These are phyloP conservation scores for Gerris lacustris DNA, from an alignment of 2,888 invertebrate genomes.

Conservation along the genomic window DNA sequence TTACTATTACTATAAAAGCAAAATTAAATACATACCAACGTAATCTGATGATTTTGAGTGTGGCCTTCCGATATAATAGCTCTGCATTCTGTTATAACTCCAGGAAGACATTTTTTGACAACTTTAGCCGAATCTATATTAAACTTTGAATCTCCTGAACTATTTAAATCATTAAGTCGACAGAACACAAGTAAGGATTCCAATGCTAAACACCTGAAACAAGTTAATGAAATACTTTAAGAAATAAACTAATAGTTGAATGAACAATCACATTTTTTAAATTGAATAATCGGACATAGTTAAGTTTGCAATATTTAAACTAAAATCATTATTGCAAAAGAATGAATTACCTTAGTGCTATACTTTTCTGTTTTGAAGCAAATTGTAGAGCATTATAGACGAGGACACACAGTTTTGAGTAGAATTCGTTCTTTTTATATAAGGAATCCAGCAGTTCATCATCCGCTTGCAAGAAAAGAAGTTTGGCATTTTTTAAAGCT, in stretches of 20 bases:
- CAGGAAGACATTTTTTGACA: slow-evolving; percentile 51
- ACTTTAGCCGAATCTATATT: slow-evolving; percentile 45
- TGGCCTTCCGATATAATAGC: slow-evolving; percentile 46
- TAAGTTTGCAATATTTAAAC: too few species aligned
- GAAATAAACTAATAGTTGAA: neutral
- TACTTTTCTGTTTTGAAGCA: slow-evolving; percentile 52
- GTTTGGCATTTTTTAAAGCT: slow-evolving; percentile 44
- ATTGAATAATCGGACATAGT: too few species aligned
- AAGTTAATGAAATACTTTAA: neutral
- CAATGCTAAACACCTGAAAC: slow-evolving; percentile 37
- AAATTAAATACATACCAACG: slow-evolving; percentile 40
- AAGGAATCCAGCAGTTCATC: slow-evolving; percentile 43
- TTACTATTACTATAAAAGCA: too few species aligned
- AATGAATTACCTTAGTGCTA: slow-evolving; percentile 45
- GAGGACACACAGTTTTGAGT: slow-evolving; percentile 50
- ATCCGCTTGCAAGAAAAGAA: slow-evolving; percentile 42
- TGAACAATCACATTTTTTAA: too few species aligned
- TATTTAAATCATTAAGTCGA: slow-evolving; percentile 40
- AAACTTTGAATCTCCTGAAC: slow-evolving; percentile 40
- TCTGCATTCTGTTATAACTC: slow-evolving; percentile 47
- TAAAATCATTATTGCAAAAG: too few species aligned
- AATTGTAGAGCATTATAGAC: slow-evolving; percentile 52
- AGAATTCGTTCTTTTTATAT: slow-evolving; percentile 43
- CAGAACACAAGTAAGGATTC: slow-evolving; percentile 52
- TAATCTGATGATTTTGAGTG: slow-evolving; percentile 50